Evolutionary conservation across 2,113 vertebrate species (phyloP).

Genomic region (Nerophis lumbriciformis): DNA sequence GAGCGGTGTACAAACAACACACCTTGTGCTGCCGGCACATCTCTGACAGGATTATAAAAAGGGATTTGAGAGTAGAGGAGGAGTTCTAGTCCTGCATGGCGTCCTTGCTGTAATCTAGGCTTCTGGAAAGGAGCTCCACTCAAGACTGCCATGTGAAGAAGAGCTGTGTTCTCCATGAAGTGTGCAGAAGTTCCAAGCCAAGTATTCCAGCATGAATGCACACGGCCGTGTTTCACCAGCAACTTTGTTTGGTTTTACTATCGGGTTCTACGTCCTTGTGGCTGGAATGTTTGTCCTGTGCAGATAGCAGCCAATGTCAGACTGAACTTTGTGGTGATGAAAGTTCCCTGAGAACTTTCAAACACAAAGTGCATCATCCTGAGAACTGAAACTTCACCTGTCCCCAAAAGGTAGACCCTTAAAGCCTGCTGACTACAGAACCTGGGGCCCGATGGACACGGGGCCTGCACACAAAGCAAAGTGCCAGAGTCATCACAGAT

Average conservation of each 20-base stretch:
- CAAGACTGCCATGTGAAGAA: constrained; percentile 6
- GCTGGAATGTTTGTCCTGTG: constrained; percentile 34
- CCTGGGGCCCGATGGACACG: constrained; percentile 2
- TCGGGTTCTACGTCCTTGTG: constrained; percentile 22
- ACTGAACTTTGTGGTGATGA: neutral
- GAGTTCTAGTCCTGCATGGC: constrained; percentile 42
- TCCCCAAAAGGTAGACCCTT: neutral
- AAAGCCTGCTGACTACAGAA: constrained; percentile 11
- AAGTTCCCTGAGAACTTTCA: neutral
- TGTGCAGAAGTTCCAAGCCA: neutral
- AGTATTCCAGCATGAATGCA: neutral
- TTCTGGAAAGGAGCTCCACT: constrained; percentile 19
- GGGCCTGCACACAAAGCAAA: constrained; percentile 60
- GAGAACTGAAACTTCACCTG: neutral
- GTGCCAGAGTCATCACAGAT: constrained; percentile 60
- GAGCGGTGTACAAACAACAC: constrained; percentile 4
- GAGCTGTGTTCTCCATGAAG: neutral
- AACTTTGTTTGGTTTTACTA: neutral
- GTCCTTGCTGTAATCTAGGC: constrained; percentile 53
- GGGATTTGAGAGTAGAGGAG: constrained; percentile 43
- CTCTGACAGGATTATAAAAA: constrained; percentile 58
- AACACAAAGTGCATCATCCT: neutral
- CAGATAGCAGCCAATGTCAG: constrained; percentile 41
- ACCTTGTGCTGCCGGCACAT: constrained; percentile 45
- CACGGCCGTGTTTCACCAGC: neutral